Conservation (phyloP, 2,888 invertebrate genomes). For the Anagyrus pseudococci region DNA sequence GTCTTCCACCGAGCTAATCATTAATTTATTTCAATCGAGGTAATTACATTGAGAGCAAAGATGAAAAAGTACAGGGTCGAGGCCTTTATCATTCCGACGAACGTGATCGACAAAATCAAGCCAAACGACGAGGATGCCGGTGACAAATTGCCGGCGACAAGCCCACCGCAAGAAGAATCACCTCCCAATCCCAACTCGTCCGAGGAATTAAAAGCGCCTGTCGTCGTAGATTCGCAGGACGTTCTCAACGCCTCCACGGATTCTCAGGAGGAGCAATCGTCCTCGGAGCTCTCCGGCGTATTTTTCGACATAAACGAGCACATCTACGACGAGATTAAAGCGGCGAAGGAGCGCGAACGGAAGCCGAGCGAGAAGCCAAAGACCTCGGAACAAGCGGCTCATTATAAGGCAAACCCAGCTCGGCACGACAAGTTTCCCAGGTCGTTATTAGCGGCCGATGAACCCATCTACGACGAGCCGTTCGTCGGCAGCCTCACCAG, state of each 20-base stretch:
- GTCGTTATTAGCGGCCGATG: no score
- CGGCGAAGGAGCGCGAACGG: conserved; percentile 10
- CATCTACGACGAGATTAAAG: conserved; percentile 42
- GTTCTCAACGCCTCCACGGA: neutral
- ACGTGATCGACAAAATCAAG: conserved; percentile 29
- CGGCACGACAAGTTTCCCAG: no score
- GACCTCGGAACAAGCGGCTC: no score
- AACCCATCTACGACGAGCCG: conserved; percentile 47
- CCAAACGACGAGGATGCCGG: no score
- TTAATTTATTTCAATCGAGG: no score
- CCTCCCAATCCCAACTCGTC: no score
- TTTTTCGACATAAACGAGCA: conserved; percentile 41
- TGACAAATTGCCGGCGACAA: no score
- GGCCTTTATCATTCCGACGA: conserved; percentile 50
- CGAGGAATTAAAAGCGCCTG: conserved; percentile 24
- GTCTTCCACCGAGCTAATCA: no score
- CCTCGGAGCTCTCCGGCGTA: conserved; percentile 26
- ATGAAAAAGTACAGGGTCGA: conserved; percentile 48
- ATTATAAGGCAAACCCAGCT: no score
- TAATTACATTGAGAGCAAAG: conserved; percentile 12
- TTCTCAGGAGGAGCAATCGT: neutral
- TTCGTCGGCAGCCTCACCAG: conserved; percentile 39
- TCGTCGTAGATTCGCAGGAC: neutral
- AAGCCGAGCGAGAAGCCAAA: conserved; percentile 10
- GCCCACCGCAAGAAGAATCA: conserved; percentile 38